Evolutionary conservation across 2,113 vertebrate genomes (phyloP), one percentile per base, ranked within the genome.

Genomic region (Corythoichthys haematopterus): DNA sequence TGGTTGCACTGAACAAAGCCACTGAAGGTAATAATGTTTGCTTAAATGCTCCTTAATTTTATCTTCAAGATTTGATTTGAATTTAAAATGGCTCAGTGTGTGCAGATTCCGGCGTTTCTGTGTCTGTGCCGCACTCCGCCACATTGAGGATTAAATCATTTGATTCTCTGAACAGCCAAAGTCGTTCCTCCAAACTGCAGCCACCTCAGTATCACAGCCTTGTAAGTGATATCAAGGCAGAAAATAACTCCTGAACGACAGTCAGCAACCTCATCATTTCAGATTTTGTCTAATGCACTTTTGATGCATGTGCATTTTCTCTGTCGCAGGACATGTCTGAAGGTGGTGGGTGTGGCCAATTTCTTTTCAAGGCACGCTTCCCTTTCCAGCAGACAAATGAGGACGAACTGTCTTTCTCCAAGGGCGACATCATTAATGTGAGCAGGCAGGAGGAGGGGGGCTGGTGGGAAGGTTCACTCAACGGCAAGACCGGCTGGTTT

Each of bases 331-430:
- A 99, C 93, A 99, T 99, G 97, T 95, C 94, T 8, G 97, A 98
- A 84, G 94, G 91, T 79, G 92, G 93, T 77, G 93, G 91, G 67
- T 68, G 84, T 78, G 91, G 85, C 86, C 94, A 94, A n/a, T 40
- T 93, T 79, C 88, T 96, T 78, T 94, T 97, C 70, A 93, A 93
- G 86, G 96, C 97, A 13, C 96, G 95, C 85, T 99, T 96, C 71
- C 90, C 89, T 85, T 99, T 99, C 90, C 92, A 98, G 79, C 95
- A 96, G 90, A 96, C 94, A 82, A 99, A 99, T 61, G 97, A 99
- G 85, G 96, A 99, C 38, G 97, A 99, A 75, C 92, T 99, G 28
- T 98, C 95, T 51, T 98, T 99, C 84, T 79, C 86, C 15, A 98
- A 98, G 88, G 97, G 97, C 0, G 96, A 98, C 67, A 85, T 99